Conservation (phyloP, 2,113 vertebrate genomes). For the Erinaceus europaeus region DNA sequence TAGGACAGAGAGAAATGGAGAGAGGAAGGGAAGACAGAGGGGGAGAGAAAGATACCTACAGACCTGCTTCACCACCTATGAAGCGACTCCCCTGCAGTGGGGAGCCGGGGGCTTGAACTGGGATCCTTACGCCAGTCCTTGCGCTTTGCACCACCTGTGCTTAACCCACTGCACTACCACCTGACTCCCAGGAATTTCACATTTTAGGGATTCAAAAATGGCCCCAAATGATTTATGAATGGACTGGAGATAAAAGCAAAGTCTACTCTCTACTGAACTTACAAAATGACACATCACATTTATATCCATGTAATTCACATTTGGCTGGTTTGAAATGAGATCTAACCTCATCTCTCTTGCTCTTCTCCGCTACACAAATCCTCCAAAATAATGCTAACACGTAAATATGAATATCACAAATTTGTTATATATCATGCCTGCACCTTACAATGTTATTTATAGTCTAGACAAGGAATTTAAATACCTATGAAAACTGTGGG, state of each 20-base stretch:
- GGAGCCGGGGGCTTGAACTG: too few species aligned
- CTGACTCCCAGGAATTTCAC: too few species aligned
- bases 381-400: background rate
- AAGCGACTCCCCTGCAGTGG: too few species aligned
- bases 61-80: too few species aligned
- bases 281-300: background rate
- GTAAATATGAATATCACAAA: background rate
- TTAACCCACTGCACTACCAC: too few species aligned
- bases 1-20: too few species aligned
- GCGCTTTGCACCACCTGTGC: too few species aligned
- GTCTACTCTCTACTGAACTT: background rate
- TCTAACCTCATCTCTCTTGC: background rate
- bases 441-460: background rate
- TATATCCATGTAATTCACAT: background rate
- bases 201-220: too few species aligned
- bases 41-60: too few species aligned
- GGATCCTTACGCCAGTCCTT: too few species aligned
- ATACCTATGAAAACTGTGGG: background rate
- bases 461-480: background rate
- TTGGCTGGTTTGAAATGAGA: background rate
- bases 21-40: too few species aligned
- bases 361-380: background rate
- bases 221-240: background rate
- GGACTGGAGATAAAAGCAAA: background rate
- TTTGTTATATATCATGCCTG: background rate